Percentiles rank a stretch among this genome's conserved stretches.
Evolutionary conservation across 2,888 invertebrate genomes (phyloP).

Genomic region (Leptinotarsa peninsularis): DNA sequence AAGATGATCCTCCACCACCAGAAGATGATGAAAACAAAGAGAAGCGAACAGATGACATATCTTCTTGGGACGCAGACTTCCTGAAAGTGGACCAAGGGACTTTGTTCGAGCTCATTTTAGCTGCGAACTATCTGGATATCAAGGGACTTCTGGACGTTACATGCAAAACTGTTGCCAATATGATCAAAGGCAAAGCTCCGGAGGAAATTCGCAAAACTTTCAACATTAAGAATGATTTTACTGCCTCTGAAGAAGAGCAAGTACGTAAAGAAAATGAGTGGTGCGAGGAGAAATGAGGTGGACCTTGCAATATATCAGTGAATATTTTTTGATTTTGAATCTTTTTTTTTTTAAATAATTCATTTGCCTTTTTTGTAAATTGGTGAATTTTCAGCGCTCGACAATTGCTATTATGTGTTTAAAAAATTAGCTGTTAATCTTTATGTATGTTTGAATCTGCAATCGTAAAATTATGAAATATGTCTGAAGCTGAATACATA

Average conservation of each 20-base stretch:
- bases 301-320: neutral
- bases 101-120: constrained; percentile 94
- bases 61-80: constrained; percentile 99
- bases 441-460: neutral
- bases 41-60: constrained; percentile 98
- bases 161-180: constrained; percentile 98
- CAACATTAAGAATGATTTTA: constrained; percentile 97
- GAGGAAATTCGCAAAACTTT: constrained; percentile 97
- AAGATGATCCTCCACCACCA: constrained; percentile 94
- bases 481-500: neutral
- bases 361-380: constrained; percentile 4
- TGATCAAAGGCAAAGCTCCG: constrained; percentile 98
- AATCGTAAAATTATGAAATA: neutral
- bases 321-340: neutral
- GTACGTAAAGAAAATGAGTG: constrained; percentile 97
- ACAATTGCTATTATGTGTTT: neutral
- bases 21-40: constrained; percentile 98
- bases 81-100: constrained; percentile 98
- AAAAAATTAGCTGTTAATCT: neutral
- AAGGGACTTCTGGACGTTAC: constrained; percentile 96
- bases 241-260: constrained; percentile 96
- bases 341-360: neutral
- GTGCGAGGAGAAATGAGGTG: constrained; percentile 86
- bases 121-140: constrained; percentile 97
- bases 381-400: neutral